These are phyloP conservation scores for Dolichomitus sp. DNA, from an alignment of 2,888 invertebrate species.

Conservation along the genomic window DNA sequence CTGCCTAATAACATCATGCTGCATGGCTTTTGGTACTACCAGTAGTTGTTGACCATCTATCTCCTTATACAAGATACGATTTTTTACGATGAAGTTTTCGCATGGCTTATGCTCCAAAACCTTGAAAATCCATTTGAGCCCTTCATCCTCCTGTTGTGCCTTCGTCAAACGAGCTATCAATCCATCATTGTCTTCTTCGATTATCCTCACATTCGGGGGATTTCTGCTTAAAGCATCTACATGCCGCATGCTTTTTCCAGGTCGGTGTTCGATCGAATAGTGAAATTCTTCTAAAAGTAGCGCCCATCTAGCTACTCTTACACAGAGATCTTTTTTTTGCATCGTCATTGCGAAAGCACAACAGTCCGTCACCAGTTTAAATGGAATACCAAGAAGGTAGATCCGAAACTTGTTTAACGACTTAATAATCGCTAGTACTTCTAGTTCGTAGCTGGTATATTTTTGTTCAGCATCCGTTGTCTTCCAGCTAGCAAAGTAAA, in stretches of 20 bases:
- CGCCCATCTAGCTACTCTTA: no score
- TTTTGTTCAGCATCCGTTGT: no score
- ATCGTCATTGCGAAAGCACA: no score
- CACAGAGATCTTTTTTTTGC: no score
- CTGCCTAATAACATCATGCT: no score
- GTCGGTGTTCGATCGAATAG: no score
- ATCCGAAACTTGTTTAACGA: no score
- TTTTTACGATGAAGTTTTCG: background rate
- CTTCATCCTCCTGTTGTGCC: constrained; percentile 42
- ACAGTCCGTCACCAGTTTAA: no score
- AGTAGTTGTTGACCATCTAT: constrained; percentile 52
- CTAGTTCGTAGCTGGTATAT: no score
- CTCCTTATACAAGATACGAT: constrained; percentile 50
- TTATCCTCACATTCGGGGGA: background rate
- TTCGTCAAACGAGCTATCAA: constrained; percentile 29
- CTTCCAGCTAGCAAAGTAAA: constrained; percentile 45
- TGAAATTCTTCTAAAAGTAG: no score
- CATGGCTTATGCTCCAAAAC: background rate
- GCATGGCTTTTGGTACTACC: constrained; percentile 81
- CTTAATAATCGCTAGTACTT: no score
- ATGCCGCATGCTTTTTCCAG: constrained; percentile 30
- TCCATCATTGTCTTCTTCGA: constrained; percentile 24
- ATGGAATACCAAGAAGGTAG: no score
- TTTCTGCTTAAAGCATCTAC: constrained; percentile 60
- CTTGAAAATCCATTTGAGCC: constrained; percentile 9